Base-by-base conservation (phyloP, 2,888 invertebrate species). In the Thelaira solivaga region DNA sequence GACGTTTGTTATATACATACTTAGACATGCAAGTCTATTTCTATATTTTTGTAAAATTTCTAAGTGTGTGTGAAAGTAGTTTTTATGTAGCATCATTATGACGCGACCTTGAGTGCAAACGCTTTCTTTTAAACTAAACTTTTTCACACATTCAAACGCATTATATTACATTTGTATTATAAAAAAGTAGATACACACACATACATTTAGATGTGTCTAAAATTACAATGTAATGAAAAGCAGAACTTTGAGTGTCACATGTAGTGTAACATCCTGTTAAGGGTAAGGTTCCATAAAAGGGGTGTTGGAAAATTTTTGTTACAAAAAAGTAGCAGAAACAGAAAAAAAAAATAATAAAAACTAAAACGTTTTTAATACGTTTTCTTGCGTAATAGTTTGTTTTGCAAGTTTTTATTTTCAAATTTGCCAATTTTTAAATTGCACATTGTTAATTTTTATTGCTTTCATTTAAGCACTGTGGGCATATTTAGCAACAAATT, bases 61-160 rank as follows among this genome's bases (percentile, higher is more conserved):
- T 51, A 61, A 49, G 29, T 31, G 51, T 57, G 24, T 45, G 22
- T 39, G 29, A 16, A 55, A 16, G n/a, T n/a, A n/a, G n/a, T n/a
- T n/a, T 29, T 39, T 47, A 41, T 55, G 26, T 45, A 26, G 57
- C 43, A 67, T 67, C 73, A 74, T 65, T 65, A 67, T 65, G 43
- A 11, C 34, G 45, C 22, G 74, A 51, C 65, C 74, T 59, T 67
- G 67, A 53, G 24, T 18, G 61, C 16, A 47, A 43, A 16, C 13
- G 34, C 24, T n/a, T 11, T 43, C 7, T 39, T 59, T 49, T 26
- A 11, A 36, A 39, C 24, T 5, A 13, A 7, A 39, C n/a, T n/a
- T n/a, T 51, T 16, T 31, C 4, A 47, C 34, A n/a, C 31, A 55
- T 31, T 13, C 16, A 43, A 8, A 8, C 11, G 20, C 29, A 1